These are phyloP conservation scores for Aplodontia rufa DNA, from an alignment of 2,113 vertebrate genomes.

Conservation along the genomic window DNA sequence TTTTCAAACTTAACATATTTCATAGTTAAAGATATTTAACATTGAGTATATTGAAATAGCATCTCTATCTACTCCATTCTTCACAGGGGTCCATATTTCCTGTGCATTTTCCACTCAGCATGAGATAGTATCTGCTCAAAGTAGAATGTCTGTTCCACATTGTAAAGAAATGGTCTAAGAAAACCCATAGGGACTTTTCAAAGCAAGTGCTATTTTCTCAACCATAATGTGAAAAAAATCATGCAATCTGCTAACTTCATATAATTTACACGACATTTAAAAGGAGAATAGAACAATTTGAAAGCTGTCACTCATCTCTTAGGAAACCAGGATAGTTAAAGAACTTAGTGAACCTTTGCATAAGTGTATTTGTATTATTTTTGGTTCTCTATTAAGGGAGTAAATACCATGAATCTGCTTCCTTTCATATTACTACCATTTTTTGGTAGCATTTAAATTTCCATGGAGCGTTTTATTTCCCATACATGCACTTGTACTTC, in stretches of 20 bases:
- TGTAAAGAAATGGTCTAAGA: constrained; percentile 41
- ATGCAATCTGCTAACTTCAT: constrained; percentile 60
- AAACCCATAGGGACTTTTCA: constrained; percentile 57
- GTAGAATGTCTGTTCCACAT: constrained; percentile 68
- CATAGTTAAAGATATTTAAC: constrained; percentile 13
- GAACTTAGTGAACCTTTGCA: background rate
- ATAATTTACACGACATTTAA: constrained; percentile 67
- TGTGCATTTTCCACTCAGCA: background rate
- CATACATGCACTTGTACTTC: background rate
- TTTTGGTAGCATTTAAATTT: constrained; percentile 8
- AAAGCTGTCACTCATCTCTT: constrained; percentile 46
- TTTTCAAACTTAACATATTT: constrained; percentile 26
- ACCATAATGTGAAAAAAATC: background rate
- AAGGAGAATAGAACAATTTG: constrained; percentile 39
- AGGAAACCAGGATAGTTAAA: constrained; percentile 59
- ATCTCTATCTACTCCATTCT: constrained; percentile 49
- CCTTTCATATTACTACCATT: background rate
- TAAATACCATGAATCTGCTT: background rate
- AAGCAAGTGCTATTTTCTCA: constrained; percentile 68
- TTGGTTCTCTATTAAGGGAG: background rate
- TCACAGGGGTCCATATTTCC: constrained; percentile 42
- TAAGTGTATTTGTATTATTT: constrained; percentile 47
- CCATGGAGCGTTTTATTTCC: background rate
- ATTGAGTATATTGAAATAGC: background rate
- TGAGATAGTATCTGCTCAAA: constrained; percentile 50